A percentile compares a stretch with the other conserved stretches of the same genome.
Conservation (phyloP, 2,888 invertebrate genomes). For the Leucophora obtusa region DNA sequence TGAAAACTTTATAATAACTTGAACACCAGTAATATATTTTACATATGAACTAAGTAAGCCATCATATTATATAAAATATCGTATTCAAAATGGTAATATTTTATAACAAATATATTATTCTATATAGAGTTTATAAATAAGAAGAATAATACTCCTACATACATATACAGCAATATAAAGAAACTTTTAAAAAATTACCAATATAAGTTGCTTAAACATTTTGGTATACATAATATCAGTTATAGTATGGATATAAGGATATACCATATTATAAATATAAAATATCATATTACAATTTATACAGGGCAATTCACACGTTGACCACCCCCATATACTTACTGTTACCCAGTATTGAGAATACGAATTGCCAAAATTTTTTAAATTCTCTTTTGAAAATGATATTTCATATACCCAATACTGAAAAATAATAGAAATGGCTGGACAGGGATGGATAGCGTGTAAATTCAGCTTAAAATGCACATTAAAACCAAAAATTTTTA, state of each 20-base stretch:
- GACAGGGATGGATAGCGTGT: too few species aligned
- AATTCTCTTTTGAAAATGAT: too few species aligned
- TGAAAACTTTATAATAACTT: too few species aligned
- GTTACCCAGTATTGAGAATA: too few species aligned
- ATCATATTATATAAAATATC: not conserved
- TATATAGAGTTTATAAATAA: not conserved
- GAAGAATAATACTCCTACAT: not conserved
- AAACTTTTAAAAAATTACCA: not conserved
- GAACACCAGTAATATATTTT: not conserved
- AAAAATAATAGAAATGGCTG: too few species aligned
- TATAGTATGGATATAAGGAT: not conserved
- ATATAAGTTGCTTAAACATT: constrained; percentile 2
- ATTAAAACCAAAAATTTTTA: not conserved
- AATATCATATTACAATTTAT: constrained; percentile 6
- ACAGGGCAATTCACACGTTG: too few species aligned
- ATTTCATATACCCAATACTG: too few species aligned
- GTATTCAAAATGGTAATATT: not conserved
- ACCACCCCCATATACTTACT: too few species aligned
- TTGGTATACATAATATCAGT: not conserved
- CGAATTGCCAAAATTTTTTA: too few species aligned
- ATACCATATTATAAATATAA: not conserved
- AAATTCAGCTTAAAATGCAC: too few species aligned
- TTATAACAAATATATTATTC: not conserved
- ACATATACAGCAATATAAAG: too few species aligned
- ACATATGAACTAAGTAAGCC: not conserved